phyloP scores from a whole-genome alignment of 2,113 vertebrate genomes.

The Erpornis zantholeuca region DNA sequence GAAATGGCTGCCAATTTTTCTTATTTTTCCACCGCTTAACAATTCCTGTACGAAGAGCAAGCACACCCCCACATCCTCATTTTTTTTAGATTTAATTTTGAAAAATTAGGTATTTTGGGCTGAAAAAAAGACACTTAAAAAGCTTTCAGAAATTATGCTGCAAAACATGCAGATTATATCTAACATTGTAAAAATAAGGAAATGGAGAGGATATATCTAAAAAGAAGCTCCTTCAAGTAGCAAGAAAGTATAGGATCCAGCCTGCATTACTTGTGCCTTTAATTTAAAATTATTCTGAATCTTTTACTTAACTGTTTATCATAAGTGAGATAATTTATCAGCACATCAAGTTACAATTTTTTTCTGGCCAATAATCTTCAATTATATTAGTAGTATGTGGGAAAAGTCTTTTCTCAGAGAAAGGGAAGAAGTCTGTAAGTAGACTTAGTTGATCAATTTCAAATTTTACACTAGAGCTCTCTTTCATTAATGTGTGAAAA shows the following conservation, averaged over 20 bases:
- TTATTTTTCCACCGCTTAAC: not conserved
- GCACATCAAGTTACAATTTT: not conserved
- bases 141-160: not conserved
- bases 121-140: not conserved
- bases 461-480: not conserved
- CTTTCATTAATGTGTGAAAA: not conserved
- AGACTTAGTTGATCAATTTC: not conserved
- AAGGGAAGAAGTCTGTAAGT: not conserved
- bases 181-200: not conserved
- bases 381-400: not conserved
- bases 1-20: not conserved
- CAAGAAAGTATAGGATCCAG: not conserved
- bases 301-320: not conserved
- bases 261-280: not conserved
- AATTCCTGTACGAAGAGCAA: not conserved
- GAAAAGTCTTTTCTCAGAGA: not conserved
- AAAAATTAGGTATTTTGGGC: not conserved
- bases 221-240: not conserved
- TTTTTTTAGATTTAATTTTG: not conserved
- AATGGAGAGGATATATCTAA: not conserved
- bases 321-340: not conserved
- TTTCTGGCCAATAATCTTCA: not conserved
- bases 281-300: not conserved
- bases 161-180: not conserved
- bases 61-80: fast-evolving